These are phyloP conservation scores for Phasia obesa DNA, from an alignment of 2,888 invertebrate genomes.

Conservation along the genomic window DNA sequence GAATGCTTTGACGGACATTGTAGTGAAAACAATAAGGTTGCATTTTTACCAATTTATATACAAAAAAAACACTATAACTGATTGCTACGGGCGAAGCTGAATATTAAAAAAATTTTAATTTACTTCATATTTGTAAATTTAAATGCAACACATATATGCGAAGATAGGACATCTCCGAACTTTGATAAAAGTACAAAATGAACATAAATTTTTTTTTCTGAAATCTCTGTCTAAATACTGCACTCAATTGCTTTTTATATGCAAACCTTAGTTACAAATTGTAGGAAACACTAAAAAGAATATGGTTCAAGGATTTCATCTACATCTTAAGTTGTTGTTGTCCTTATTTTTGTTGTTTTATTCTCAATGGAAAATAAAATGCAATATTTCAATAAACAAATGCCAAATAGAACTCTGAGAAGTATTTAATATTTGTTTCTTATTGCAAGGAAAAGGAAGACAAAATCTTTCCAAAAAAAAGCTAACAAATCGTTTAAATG, in stretches of 20 bases:
- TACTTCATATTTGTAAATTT: background rate
- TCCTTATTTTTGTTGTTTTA: background rate
- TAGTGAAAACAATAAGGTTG: too few relatives aligned
- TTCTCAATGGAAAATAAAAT: constrained; percentile 28
- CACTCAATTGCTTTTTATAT: constrained; percentile 30
- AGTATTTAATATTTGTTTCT: background rate
- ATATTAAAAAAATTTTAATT: background rate
- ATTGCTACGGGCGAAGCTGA: too few relatives aligned
- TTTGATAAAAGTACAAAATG: background rate
- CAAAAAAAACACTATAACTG: too few relatives aligned
- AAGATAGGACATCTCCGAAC: constrained; percentile 14
- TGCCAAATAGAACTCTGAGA: constrained; percentile 1
- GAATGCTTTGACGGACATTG: too few relatives aligned
- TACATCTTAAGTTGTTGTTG: constrained; percentile 28
- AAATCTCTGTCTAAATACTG: background rate
- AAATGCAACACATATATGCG: background rate
- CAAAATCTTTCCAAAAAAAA: background rate
- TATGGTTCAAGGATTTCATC: constrained; percentile 14
- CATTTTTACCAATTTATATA: too few relatives aligned
- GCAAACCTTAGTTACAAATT: constrained; percentile 12
- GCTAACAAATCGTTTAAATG: constrained; percentile 24
- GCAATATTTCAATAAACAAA: constrained; percentile 28
- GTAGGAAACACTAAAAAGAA: constrained; percentile 27
- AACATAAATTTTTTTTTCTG: background rate
- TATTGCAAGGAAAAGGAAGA: background rate